A percentile compares a stretch with the other conserved stretches of the same genome.
Conservation (phyloP, 1,140 invertebrate genomes). For the Drosophila lowei region DNA sequence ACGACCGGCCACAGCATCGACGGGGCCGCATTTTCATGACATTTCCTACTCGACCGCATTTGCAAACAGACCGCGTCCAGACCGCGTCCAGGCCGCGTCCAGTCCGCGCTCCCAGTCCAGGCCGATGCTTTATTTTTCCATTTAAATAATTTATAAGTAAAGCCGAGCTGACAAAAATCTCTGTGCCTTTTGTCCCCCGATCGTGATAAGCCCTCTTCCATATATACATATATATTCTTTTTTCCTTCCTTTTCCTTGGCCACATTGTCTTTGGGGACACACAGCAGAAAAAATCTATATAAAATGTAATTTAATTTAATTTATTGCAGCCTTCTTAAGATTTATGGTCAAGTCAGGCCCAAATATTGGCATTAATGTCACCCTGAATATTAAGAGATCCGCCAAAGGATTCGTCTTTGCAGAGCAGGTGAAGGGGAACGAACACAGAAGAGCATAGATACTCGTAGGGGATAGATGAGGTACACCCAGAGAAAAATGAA, state of each 20-base stretch:
- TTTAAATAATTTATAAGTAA: slow-evolving; percentile 80
- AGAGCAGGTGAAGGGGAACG: slow-evolving; percentile 24
- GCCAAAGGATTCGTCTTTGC: neutral
- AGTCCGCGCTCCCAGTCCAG: slow-evolving; percentile 21
- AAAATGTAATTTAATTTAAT: slow-evolving; percentile 72
- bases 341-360: slow-evolving; percentile 53
- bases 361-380: slow-evolving; percentile 70
- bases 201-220: slow-evolving; percentile 65
- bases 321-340: slow-evolving; percentile 58
- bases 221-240: neutral
- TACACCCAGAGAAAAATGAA: too few species aligned
- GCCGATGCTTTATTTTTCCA: slow-evolving; percentile 68
- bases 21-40: slow-evolving; percentile 63
- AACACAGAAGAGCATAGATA: too few species aligned
- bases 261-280: slow-evolving; percentile 52
- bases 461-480: too few species aligned
- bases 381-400: slow-evolving; percentile 45
- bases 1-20: slow-evolving; percentile 14
- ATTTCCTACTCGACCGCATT: slow-evolving; percentile 75
- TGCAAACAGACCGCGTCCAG: slow-evolving; percentile 79
- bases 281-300: slow-evolving; percentile 30
- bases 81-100: slow-evolving; percentile 79
- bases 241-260: neutral
- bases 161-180: slow-evolving; percentile 53
- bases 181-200: slow-evolving; percentile 65